Percentiles rank a stretch among this genome's conserved stretches.
Conservation (phyloP, 2,797 vertebrate species). For the Florisuga fusca region DNA sequence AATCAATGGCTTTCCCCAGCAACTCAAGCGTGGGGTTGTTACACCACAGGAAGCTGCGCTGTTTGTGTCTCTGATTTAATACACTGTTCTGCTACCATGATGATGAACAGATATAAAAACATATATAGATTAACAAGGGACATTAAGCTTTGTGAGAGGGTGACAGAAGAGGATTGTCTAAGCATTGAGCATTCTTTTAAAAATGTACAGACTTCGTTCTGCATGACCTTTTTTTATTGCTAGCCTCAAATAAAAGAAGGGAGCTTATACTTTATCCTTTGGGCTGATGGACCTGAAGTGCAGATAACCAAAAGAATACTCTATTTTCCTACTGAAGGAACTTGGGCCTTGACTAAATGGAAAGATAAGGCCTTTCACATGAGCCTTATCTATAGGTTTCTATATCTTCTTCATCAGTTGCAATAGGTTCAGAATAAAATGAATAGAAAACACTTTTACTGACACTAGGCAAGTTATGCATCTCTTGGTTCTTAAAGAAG, state of each 20-base stretch:
- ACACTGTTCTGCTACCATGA: not conserved
- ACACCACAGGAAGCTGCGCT: not conserved
- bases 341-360: conserved; percentile 3
- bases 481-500: not conserved
- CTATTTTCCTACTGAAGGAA: not conserved
- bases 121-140: not conserved
- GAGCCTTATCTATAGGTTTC: conserved; percentile 10
- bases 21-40: not conserved
- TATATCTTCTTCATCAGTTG: conserved; percentile 27
- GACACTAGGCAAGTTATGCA: not conserved
- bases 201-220: not conserved
- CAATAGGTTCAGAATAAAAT: conserved; percentile 24
- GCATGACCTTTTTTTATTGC: conserved; percentile 34
- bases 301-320: not conserved
- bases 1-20: not conserved
- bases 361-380: conserved; percentile 33
- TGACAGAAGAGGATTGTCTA: not conserved
- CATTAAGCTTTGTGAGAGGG: conserved; percentile 17
- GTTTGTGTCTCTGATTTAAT: conserved; percentile 26
- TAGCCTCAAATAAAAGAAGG: not conserved
- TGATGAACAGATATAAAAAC: not conserved
- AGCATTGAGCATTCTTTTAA: not conserved
- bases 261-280: conserved; percentile 11
- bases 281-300: not conserved
- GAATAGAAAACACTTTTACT: not conserved